Base-by-base conservation (phyloP, 1,140 invertebrate genomes). In the Halyomorpha halys region DNA sequence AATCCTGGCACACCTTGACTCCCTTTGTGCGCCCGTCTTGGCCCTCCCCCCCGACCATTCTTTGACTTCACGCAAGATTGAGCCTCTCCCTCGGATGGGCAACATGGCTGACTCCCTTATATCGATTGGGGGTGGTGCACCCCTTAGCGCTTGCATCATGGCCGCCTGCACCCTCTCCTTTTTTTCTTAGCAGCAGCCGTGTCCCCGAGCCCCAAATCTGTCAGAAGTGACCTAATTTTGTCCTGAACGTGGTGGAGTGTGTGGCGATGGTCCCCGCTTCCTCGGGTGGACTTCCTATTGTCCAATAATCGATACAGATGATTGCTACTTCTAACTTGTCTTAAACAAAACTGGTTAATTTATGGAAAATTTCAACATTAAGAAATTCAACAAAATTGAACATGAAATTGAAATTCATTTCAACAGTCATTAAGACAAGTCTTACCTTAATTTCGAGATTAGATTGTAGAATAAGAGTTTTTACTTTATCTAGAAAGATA, bases 101-200 rank as follows among this genome's bases (percentile, higher is more conserved):
- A 65, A 65, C 64, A 65, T 65, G 64, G 64, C 64, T 65, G 64
- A 44, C 56, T 65, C 64, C 64, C 64, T 65, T 65, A 65, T 65
- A 65, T 65, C 59, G 64, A 65, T 65, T 65, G 64, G 64, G 59
- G 59, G 45, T 16, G 61, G 61, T 65, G 64, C 64, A 61, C 34
- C 64, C 64, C 64, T 65, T 65, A 18, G 27, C 59, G 59, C 39
- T 61, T 65, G 64, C 64, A 65, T 65, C 64, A 65, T 65, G 64
- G 64, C 64, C 44, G 64, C 64, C 21, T 59, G 54, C 54, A 59
- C 19, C 54, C 54, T 27, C 21, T 49, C n/a, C n/a, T 18, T 49
- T 49, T 49, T 49, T 49, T 49, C 47, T 49, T 49, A 21, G 47
- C 47, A 18, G 30, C 39, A 16, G 30, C 19, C 51, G 8, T 16